Evolutionary conservation across 2,113 vertebrate species (phyloP).

Genomic region (Pteruthius melanotis): DNA sequence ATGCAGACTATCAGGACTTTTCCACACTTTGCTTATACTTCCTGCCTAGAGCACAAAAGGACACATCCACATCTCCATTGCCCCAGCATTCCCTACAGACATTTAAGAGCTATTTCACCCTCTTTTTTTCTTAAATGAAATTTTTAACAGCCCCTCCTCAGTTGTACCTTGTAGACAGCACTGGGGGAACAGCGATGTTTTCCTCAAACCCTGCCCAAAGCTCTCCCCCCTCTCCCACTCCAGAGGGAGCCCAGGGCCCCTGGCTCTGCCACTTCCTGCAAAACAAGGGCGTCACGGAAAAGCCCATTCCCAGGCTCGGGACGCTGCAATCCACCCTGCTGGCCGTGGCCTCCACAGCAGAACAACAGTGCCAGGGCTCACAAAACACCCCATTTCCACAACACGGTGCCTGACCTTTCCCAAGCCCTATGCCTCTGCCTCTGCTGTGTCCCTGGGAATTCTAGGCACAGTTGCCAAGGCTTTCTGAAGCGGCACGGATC

Average conservation of each 20-base stretch:
- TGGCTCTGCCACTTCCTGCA: not conserved
- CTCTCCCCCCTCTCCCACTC: not conserved
- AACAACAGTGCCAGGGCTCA: rapidly evolving
- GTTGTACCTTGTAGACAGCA: rapidly evolving
- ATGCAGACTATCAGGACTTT: not conserved
- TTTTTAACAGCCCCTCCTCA: not conserved
- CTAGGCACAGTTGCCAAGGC: not conserved
- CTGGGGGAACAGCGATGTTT: rapidly evolving
- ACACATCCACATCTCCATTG: not conserved
- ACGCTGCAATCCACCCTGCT: rapidly evolving
- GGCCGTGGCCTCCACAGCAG: not conserved
- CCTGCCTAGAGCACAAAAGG: not conserved
- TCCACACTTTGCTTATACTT: not conserved
- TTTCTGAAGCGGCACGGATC: not conserved
- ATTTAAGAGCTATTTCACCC: not conserved
- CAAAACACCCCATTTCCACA: not conserved
- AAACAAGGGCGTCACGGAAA: not conserved
- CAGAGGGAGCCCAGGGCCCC: not conserved
- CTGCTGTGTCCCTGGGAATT: rapidly evolving
- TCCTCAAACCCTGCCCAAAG: not conserved
- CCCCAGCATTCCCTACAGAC: not conserved
- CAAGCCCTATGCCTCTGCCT: not conserved
- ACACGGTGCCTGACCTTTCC: rapidly evolving
- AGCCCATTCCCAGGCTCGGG: not conserved
- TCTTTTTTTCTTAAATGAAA: not conserved